Percentiles rank a stretch among this genome's conserved stretches.
Conservation (phyloP, 2,797 vertebrate species). For the Microchirus variegatus region DNA sequence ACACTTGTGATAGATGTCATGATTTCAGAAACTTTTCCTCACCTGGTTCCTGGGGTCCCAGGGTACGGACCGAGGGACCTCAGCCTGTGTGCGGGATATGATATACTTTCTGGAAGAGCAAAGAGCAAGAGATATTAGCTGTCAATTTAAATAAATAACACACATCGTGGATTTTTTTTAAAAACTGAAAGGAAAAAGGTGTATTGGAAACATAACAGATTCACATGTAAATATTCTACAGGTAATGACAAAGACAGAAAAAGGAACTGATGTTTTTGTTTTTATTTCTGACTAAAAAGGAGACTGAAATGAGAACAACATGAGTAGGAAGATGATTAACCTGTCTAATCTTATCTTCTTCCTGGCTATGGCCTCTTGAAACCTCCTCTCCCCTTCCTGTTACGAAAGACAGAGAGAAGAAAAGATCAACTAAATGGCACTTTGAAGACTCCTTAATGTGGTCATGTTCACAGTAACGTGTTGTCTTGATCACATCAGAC, state of each 20-base stretch:
- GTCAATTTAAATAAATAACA: too few relatives aligned
- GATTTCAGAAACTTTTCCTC: conserved; percentile 14
- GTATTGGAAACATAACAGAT: too few relatives aligned
- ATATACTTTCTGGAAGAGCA: conserved; percentile 88
- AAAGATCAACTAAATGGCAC: neutral
- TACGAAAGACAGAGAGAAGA: neutral
- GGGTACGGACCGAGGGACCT: conserved; percentile 90
- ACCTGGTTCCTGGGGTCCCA: conserved; percentile 97
- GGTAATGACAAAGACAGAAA: too few relatives aligned
- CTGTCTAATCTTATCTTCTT: conserved; percentile 95
- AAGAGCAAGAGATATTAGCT: neutral
- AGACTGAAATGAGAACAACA: neutral
- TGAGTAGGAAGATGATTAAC: conserved; percentile 46
- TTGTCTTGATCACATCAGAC: too few relatives aligned
- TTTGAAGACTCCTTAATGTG: too few relatives aligned
- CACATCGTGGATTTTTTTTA: too few relatives aligned
- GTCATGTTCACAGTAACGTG: too few relatives aligned
- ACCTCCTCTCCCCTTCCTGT: conserved; percentile 91
- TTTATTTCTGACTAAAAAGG: neutral
- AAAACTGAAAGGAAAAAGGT: too few relatives aligned
- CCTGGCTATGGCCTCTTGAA: conserved; percentile 90
- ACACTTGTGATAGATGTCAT: neutral
- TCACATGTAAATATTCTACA: neutral
- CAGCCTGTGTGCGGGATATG: conserved; percentile 87
- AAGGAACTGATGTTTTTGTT: neutral